These are phyloP conservation scores for Bufo gargarizans DNA, from an alignment of 2,113 vertebrate genomes.

Conservation along the genomic window DNA sequence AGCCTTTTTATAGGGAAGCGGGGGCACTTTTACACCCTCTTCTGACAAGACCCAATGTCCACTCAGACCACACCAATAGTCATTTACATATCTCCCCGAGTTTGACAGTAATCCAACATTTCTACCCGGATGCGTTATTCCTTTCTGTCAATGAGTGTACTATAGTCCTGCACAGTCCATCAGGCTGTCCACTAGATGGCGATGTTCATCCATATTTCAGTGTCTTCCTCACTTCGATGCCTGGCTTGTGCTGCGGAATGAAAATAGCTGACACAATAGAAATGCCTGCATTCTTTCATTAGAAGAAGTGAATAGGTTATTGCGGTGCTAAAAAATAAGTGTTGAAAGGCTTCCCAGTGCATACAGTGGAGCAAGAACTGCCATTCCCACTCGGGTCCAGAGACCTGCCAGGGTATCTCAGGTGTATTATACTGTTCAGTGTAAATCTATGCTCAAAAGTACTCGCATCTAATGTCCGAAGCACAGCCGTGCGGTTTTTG, in stretches of 20 bases:
- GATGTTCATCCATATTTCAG: constrained; percentile 1
- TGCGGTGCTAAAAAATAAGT: neutral
- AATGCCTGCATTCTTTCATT: constrained; percentile 17
- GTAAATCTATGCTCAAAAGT: neutral
- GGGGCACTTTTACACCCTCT: too few relatives aligned
- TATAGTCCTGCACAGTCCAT: neutral
- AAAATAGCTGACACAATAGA: constrained; percentile 49
- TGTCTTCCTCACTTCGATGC: neutral
- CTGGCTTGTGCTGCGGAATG: neutral
- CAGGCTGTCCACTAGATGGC: constrained; percentile 28
- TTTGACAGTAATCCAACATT: too few relatives aligned
- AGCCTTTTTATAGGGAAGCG: too few relatives aligned
- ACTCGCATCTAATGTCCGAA: neutral
- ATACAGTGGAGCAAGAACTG: neutral
- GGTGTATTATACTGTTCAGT: neutral
- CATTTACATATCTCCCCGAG: too few relatives aligned
- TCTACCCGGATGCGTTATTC: too few relatives aligned
- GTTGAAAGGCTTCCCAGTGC: neutral
- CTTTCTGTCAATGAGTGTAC: neutral
- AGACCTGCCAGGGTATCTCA: neutral
- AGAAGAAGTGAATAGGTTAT: constrained; percentile 38
- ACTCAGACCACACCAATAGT: too few relatives aligned
- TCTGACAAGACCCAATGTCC: too few relatives aligned
- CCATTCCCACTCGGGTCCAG: neutral
- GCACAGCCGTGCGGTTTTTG: too few relatives aligned